Percentiles rank a stretch among this genome's conserved stretches.
phyloP scores from a whole-genome alignment of 2,113 vertebrate species.

The Herpetotheres cachinnans region DNA sequence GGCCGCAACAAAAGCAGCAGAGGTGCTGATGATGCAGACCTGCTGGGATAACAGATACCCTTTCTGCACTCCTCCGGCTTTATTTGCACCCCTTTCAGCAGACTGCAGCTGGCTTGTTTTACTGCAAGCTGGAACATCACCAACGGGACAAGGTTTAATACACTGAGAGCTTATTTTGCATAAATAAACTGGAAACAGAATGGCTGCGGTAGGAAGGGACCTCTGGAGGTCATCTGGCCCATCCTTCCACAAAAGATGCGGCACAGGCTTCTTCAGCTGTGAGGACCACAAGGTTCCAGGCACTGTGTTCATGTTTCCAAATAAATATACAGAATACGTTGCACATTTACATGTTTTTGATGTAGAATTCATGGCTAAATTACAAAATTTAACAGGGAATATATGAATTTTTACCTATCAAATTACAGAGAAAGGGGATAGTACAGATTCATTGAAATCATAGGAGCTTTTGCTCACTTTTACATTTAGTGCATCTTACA shows the following conservation, averaged over 20 bases:
- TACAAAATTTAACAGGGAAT: neutral
- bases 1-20: neutral
- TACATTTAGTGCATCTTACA: neutral
- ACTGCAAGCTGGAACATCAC: neutral
- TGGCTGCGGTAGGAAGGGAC: neutral
- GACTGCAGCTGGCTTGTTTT: neutral
- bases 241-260: neutral
- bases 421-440: neutral
- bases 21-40: neutral
- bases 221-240: neutral
- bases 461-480: neutral
- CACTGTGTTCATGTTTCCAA: neutral
- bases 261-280: neutral
- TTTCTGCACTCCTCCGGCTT: neutral
- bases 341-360: neutral
- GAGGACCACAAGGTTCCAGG: neutral
- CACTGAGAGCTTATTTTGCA: neutral
- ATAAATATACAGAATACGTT: neutral
- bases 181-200: neutral
- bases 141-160: neutral
- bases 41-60: neutral
- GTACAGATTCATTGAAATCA: neutral
- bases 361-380: neutral
- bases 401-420: neutral
- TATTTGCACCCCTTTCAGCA: neutral